phyloP scores from a whole-genome alignment of 2,113 vertebrate genomes.

The Megaceryle maxima region DNA sequence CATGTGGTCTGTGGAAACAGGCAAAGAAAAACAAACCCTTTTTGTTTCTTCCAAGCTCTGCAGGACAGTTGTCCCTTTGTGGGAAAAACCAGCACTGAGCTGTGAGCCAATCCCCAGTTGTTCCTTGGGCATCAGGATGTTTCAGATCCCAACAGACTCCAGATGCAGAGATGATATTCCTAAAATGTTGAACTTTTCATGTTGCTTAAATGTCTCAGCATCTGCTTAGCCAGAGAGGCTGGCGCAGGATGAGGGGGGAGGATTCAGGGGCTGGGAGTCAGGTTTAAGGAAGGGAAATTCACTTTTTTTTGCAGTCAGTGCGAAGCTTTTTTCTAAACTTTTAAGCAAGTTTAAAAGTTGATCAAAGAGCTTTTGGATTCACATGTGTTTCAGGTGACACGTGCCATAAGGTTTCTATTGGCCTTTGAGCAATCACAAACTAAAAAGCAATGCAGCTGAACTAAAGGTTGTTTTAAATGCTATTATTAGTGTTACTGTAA shows the following conservation, averaged over 20 bases:
- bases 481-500: too few species aligned
- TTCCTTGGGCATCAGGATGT: fast-evolving
- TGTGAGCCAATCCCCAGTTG: too few species aligned
- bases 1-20: neutral
- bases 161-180: neutral
- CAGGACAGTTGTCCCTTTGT: neutral
- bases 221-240: neutral
- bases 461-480: neutral
- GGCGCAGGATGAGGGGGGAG: too few species aligned
- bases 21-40: neutral
- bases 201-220: neutral
- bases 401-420: neutral
- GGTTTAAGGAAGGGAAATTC: neutral
- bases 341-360: neutral
- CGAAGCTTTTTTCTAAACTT: fast-evolving
- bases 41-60: neutral
- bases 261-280: fast-evolving
- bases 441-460: neutral
- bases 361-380: neutral
- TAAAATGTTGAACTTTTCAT: neutral
- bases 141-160: neutral
- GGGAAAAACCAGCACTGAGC: neutral
- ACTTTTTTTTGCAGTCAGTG: neutral
- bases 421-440: neutral
- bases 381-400: neutral